Percentiles rank a stretch among this genome's conserved stretches.
Evolutionary conservation across 2,113 vertebrate genomes (phyloP).

Genomic region (Sisor rabdophorus): DNA sequence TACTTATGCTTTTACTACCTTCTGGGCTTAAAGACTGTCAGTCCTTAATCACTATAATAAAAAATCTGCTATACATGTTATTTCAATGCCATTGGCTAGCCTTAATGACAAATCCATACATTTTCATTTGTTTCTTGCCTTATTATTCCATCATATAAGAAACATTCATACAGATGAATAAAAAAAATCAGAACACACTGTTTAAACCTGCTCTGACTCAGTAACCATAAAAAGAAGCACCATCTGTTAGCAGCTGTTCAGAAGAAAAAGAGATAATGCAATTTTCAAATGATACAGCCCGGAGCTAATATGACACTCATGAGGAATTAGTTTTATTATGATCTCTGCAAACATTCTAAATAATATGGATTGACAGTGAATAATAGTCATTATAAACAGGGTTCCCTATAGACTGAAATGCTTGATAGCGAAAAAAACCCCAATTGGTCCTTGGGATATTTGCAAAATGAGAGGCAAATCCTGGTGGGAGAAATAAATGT

Average conservation of each 20-base stretch:
- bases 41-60: neutral
- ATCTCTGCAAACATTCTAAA: constrained; percentile 26
- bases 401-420: constrained; percentile 14
- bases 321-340: constrained; percentile 29
- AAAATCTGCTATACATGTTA: constrained; percentile 10
- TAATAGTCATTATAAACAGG: constrained; percentile 14
- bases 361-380: constrained; percentile 3
- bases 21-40: neutral
- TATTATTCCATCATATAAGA: neutral
- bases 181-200: neutral
- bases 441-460: constrained; percentile 31
- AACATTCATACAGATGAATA: neutral
- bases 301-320: constrained; percentile 17
- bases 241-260: neutral
- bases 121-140: neutral
- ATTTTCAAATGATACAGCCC: neutral
- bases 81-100: neutral
- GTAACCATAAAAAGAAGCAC: neutral
- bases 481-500: constrained; percentile 25
- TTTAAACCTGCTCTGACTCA: constrained; percentile 1
- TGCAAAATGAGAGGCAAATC: constrained; percentile 35
- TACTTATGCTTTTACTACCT: constrained; percentile 10
- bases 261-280: neutral
- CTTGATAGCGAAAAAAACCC: neutral
- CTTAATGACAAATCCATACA: neutral